Evolutionary conservation across 2,888 invertebrate genomes (phyloP).

Genomic region (Lasioglossum villosulum): DNA sequence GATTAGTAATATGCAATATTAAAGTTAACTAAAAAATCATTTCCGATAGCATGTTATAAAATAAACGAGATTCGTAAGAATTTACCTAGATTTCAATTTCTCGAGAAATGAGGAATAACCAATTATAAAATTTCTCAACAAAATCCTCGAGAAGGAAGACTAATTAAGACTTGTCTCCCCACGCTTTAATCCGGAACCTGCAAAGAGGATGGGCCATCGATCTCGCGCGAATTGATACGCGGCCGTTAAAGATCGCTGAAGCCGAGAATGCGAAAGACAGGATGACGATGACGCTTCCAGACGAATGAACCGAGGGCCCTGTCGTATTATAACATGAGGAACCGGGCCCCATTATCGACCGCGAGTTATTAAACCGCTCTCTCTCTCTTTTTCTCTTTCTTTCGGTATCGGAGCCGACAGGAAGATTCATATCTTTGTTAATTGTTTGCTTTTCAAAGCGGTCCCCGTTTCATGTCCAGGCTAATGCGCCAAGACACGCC

Average conservation of each 20-base stretch:
- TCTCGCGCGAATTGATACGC: slow-evolving; percentile 11
- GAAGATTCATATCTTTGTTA: slow-evolving; percentile 41
- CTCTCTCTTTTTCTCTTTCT: too few species aligned
- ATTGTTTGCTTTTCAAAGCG: slow-evolving; percentile 48
- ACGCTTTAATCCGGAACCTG: too few species aligned
- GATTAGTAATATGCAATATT: too few species aligned
- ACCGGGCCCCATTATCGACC: slow-evolving; percentile 29
- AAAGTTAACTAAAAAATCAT: too few species aligned
- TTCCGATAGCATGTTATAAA: too few species aligned
- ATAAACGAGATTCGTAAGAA: too few species aligned
- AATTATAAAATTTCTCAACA: too few species aligned
- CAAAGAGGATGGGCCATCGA: slow-evolving; percentile 26
- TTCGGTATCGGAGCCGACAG: background rate
- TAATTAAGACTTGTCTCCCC: too few species aligned
- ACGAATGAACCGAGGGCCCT: background rate
- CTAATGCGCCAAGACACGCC: slow-evolving; percentile 17
- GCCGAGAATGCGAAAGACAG: background rate
- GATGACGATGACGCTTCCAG: background rate
- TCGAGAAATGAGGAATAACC: too few species aligned
- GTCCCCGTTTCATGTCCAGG: slow-evolving; percentile 18
- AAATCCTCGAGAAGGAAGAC: too few species aligned
- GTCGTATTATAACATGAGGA: background rate
- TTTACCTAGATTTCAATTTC: too few species aligned
- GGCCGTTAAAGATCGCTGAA: background rate
- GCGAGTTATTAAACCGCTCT: slow-evolving; percentile 32